Conservation (phyloP, 1,140 invertebrate genomes). For the Hyposmocoma kahamanoa region DNA sequence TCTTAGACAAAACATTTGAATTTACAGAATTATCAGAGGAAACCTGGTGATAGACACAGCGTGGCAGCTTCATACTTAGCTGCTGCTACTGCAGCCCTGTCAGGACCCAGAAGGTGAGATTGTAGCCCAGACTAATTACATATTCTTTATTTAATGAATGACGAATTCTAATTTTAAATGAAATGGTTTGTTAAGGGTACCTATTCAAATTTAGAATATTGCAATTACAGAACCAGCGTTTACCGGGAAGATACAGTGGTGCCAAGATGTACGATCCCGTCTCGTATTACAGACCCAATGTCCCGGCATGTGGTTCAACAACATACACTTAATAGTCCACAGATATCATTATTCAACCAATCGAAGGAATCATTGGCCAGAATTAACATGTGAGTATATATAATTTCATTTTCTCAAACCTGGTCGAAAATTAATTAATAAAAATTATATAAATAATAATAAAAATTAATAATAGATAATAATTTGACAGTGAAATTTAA, state of each 20-base stretch:
- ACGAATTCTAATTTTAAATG: too few species aligned
- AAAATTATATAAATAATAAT: too few species aligned
- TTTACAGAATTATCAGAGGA: neutral
- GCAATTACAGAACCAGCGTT: too few species aligned
- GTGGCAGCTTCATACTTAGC: constrained; percentile 49
- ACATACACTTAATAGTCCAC: constrained; percentile 31
- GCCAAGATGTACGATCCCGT: neutral
- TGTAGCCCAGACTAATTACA: too few species aligned
- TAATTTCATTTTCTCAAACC: too few species aligned
- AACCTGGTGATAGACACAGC: constrained; percentile 27
- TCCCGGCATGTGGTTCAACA: constrained; percentile 11
- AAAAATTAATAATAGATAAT: too few species aligned
- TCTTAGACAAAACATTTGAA: too few species aligned
- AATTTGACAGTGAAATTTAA: too few species aligned
- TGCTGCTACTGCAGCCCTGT: constrained; percentile 47
- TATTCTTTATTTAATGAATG: too few species aligned
- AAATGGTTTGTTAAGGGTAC: too few species aligned
- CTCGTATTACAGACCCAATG: neutral
- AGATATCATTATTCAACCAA: constrained; percentile 52
- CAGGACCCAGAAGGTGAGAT: constrained; percentile 30
- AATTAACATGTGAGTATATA: constrained; percentile 41
- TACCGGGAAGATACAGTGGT: neutral
- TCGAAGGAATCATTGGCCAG: constrained; percentile 52
- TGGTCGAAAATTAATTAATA: too few species aligned
- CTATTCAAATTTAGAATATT: too few species aligned